phyloP scores from a whole-genome alignment of 2,888 invertebrate species.

The Epiblema foenella region DNA sequence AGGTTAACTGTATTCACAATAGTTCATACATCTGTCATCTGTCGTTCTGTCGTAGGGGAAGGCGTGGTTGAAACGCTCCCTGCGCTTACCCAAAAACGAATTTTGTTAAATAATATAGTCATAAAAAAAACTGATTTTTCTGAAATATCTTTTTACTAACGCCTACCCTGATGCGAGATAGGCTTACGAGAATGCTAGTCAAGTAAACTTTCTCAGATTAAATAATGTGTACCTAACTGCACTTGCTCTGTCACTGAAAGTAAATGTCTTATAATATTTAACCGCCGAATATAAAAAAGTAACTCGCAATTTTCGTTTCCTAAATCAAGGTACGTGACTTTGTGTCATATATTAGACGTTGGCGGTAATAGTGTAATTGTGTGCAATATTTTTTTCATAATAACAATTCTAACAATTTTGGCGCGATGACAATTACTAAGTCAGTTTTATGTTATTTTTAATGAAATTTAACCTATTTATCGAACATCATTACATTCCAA shows the following conservation, averaged over 20 bases:
- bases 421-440: constrained; percentile 27
- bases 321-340: no score
- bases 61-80: no score
- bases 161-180: background rate
- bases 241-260: background rate
- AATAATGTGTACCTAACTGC: background rate
- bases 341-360: no score
- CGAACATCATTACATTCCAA: constrained; percentile 39
- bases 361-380: no score
- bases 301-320: no score
- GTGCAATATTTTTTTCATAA: constrained; percentile 6
- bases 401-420: constrained; percentile 21
- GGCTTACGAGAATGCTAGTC: background rate
- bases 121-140: background rate
- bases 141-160: background rate
- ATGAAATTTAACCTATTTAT: constrained; percentile 40
- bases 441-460: constrained; percentile 32
- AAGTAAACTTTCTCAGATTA: background rate
- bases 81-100: no score
- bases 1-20: no score
- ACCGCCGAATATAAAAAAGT: no score
- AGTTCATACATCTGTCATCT: no score
- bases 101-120: background rate
- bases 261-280: background rate
- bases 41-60: no score